A percentile compares a stretch with the other conserved stretches of the same genome.
Evolutionary conservation across 2,888 invertebrate genomes (phyloP).

Genomic region (Panopea generosa): DNA sequence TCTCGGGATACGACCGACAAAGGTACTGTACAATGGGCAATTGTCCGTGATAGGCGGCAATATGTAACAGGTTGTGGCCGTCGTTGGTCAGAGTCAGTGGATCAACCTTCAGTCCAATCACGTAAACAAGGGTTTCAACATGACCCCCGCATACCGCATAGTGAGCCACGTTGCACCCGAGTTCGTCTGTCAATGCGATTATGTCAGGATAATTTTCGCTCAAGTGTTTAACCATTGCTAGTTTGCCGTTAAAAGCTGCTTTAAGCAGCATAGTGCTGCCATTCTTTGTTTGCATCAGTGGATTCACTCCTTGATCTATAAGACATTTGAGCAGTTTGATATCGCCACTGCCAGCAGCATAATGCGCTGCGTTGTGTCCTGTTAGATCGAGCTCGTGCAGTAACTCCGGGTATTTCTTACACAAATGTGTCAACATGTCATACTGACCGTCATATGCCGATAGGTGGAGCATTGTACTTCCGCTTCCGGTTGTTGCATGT

Average conservation of each 20-base stretch:
- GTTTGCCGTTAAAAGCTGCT: constrained; percentile 48
- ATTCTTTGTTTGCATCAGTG: constrained; percentile 32
- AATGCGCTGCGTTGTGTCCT: constrained; percentile 52
- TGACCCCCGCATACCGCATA: constrained; percentile 52
- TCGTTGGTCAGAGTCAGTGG: constrained; percentile 44
- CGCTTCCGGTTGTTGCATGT: constrained; percentile 21
- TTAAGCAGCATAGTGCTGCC: constrained; percentile 50
- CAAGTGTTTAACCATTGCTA: constrained; percentile 40
- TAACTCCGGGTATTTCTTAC: constrained; percentile 38
- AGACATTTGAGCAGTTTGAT: constrained; percentile 36
- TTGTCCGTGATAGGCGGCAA: constrained; percentile 59
- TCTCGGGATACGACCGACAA: constrained; percentile 44
- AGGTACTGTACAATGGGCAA: constrained; percentile 31
- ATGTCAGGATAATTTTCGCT: constrained; percentile 28
- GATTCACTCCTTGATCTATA: constrained; percentile 37
- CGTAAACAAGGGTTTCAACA: constrained; percentile 28
- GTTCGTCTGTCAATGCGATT: constrained; percentile 32
- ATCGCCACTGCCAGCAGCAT: constrained; percentile 53
- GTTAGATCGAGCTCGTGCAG: constrained; percentile 23
- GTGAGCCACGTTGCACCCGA: constrained; percentile 49
- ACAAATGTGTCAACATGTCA: constrained; percentile 40
- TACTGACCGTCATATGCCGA: constrained; percentile 46
- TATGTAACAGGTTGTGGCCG: constrained; percentile 51
- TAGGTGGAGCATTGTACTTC: constrained; percentile 49
- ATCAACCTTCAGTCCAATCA: constrained; percentile 20